Conservation (phyloP, 2,113 vertebrate genomes). For the Apteryx mantelli region DNA sequence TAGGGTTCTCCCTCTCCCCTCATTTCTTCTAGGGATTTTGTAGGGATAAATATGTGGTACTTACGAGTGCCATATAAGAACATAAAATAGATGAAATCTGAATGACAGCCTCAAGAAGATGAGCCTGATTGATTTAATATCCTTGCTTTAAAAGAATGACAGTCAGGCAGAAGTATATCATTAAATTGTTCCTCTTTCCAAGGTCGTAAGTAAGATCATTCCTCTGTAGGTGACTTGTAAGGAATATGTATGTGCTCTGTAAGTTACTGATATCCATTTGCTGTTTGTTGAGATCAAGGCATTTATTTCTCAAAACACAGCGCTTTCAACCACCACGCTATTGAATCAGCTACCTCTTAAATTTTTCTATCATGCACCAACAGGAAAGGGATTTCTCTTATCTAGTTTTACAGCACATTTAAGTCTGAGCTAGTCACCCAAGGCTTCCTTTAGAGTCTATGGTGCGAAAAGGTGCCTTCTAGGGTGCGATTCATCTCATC, state of each 20-base stretch:
- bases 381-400: background rate
- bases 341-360: background rate
- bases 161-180: constrained; percentile 28
- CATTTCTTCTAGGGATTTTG: background rate
- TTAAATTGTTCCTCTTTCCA: constrained; percentile 17
- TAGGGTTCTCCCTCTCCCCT: background rate
- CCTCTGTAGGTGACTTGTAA: constrained; percentile 44
- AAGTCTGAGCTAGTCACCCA: background rate
- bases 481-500: background rate
- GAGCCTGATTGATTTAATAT: background rate
- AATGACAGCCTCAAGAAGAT: constrained; percentile 15
- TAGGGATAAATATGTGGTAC: background rate
- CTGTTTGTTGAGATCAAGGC: constrained; percentile 8
- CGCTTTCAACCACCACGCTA: background rate
- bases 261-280: background rate
- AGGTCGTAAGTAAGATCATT: background rate
- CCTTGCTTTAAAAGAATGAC: no score
- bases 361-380: background rate
- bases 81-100: background rate
- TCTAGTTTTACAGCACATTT: background rate
- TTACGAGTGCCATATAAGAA: background rate
- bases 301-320: background rate
- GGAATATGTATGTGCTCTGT: background rate
- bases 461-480: background rate
- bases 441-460: background rate